phyloP scores from a whole-genome alignment of 2,797 vertebrate species.

The Rachycentron canadum region DNA sequence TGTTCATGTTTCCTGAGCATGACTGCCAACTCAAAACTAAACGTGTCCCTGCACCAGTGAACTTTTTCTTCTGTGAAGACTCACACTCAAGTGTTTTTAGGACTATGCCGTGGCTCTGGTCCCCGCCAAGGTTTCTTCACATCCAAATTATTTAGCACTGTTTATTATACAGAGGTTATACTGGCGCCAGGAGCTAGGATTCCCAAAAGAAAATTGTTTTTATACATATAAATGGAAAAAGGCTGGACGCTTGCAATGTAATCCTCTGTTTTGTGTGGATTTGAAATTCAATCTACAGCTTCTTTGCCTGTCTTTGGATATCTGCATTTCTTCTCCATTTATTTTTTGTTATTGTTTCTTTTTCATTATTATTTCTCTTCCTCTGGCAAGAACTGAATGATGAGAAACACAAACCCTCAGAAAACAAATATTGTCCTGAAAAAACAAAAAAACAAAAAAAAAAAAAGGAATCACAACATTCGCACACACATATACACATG shows the following conservation, averaged over 20 bases:
- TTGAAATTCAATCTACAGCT: slow-evolving; percentile 70
- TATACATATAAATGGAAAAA: slow-evolving; percentile 80
- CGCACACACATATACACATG: slow-evolving; percentile 46
- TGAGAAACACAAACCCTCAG: slow-evolving; percentile 57
- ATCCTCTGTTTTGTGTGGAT: slow-evolving; percentile 61
- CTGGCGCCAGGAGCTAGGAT: slow-evolving; percentile 82
- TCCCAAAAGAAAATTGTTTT: slow-evolving; percentile 80
- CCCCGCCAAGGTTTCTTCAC: slow-evolving; percentile 78
- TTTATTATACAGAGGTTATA: slow-evolving; percentile 84
- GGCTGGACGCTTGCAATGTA: slow-evolving; percentile 64
- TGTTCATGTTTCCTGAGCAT: slow-evolving; percentile 48
- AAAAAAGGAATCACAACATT: too few relatives aligned
- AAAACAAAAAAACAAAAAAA: slow-evolving; percentile 15
- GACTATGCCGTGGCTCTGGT: slow-evolving; percentile 40
- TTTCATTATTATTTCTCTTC: slow-evolving; percentile 48
- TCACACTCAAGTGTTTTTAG: slow-evolving; percentile 77
- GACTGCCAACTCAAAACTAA: slow-evolving; percentile 62
- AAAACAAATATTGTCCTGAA: slow-evolving; percentile 61
- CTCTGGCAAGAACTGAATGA: slow-evolving; percentile 51
- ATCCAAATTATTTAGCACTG: slow-evolving; percentile 84
- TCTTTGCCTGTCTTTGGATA: slow-evolving; percentile 46
- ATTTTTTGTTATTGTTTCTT: slow-evolving; percentile 63
- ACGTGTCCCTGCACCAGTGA: slow-evolving; percentile 50
- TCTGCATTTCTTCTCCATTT: slow-evolving; percentile 63
- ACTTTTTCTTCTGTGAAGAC: slow-evolving; percentile 62